A percentile compares a stretch with the other conserved stretches of the same genome.
phyloP scores from a whole-genome alignment of 2,797 vertebrate species.

The Sylvia borin region DNA sequence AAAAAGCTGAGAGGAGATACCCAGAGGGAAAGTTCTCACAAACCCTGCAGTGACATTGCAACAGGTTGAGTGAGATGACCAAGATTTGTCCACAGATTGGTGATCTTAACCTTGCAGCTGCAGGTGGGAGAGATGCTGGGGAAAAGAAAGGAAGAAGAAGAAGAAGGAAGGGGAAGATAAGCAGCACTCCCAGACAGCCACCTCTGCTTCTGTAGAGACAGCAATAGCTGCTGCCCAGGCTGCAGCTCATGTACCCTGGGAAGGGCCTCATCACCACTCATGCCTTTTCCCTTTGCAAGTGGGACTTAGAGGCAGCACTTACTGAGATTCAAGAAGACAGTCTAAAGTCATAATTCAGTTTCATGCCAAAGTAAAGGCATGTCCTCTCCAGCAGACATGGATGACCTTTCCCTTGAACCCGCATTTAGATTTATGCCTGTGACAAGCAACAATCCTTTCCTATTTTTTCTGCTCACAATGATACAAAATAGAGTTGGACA shows the following conservation, averaged over 20 bases:
- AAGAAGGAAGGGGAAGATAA: not conserved
- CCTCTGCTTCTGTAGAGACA: not conserved
- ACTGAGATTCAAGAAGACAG: not conserved
- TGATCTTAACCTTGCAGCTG: not conserved
- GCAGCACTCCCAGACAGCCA: not conserved
- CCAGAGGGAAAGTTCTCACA: not conserved
- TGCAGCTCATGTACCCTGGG: rapidly evolving
- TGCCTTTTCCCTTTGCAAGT: not conserved
- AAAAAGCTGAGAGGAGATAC: not conserved
- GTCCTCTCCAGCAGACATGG: not conserved
- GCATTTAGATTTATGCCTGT: not conserved
- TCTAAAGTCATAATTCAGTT: not conserved
- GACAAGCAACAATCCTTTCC: not conserved
- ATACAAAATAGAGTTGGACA: not conserved
- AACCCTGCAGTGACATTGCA: not conserved
- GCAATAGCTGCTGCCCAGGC: not conserved
- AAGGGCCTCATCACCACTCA: not conserved
- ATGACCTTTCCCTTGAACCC: not conserved
- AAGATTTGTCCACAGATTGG: not conserved
- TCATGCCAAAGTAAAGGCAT: not conserved
- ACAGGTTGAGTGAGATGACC: not conserved
- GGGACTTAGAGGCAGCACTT: not conserved
- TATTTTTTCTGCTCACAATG: not conserved
- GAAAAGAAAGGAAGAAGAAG: not conserved
- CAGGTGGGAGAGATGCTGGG: not conserved